A percentile compares a stretch with the other conserved stretches of the same genome.
Evolutionary conservation across 2,113 vertebrate species (phyloP).

Genomic region (Clarias gariepinus): DNA sequence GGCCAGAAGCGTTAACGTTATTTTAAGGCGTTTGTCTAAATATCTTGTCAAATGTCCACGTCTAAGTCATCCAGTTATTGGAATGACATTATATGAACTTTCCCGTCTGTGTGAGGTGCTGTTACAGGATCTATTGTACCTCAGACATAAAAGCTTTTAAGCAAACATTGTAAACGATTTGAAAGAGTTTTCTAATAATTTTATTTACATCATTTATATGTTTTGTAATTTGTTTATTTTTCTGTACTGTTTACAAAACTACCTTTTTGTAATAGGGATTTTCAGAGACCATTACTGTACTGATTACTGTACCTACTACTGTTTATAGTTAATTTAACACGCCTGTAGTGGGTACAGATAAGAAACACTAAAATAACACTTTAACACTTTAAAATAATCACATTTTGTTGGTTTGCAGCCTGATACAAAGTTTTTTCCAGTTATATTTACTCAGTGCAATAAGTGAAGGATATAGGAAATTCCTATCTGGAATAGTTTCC

Average conservation of each 20-base stretch:
- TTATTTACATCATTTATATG: background rate
- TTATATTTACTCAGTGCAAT: too few species aligned
- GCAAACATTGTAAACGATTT: background rate
- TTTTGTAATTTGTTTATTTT: background rate
- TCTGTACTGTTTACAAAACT: background rate
- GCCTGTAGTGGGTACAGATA: too few species aligned
- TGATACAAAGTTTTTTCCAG: too few species aligned
- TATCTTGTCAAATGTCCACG: background rate
- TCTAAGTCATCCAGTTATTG: background rate
- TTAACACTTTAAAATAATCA: too few species aligned
- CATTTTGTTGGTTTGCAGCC: too few species aligned
- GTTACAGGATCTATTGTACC: background rate
- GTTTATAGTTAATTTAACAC: background rate
- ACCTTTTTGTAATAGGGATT: background rate
- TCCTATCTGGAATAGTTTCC: too few species aligned
- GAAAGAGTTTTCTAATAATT: background rate
- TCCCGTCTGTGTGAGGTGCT: background rate
- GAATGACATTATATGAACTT: background rate
- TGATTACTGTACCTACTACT: background rate
- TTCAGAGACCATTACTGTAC: background rate
- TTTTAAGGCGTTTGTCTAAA: background rate
- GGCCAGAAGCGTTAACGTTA: background rate
- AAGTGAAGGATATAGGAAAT: too few species aligned
- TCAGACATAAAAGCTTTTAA: background rate
- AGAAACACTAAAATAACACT: too few species aligned